Evolutionary conservation across 2,797 vertebrate genomes (phyloP).

Genomic region (Bovichtus variegatus): DNA sequence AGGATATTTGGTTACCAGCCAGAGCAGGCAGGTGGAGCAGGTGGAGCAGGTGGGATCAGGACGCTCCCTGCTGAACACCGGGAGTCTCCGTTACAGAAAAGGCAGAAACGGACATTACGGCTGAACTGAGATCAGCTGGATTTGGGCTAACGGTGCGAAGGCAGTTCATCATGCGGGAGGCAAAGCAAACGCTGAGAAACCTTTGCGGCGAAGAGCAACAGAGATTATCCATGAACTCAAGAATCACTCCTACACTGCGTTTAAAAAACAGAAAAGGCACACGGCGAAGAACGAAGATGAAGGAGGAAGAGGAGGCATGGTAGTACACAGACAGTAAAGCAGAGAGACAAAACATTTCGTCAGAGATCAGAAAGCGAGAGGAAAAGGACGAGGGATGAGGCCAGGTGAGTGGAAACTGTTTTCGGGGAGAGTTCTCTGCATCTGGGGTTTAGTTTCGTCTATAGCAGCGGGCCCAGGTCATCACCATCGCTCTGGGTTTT

Average conservation of each 20-base stretch:
- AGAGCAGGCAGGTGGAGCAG: not conserved
- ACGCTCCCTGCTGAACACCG: not conserved
- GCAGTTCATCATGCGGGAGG: slow-evolving; percentile 60
- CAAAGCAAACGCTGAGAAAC: slow-evolving; percentile 24
- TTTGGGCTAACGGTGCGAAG: slow-evolving; percentile 50
- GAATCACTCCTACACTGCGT: slow-evolving; percentile 33
- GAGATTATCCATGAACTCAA: not conserved
- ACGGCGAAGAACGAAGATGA: slow-evolving; percentile 47
- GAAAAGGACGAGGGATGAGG: slow-evolving; percentile 6
- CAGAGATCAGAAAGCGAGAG: not conserved
- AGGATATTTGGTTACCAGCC: slow-evolving; percentile 25
- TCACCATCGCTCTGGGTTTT: slow-evolving; percentile 66
- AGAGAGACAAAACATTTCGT: slow-evolving; percentile 29
- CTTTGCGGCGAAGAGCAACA: not conserved
- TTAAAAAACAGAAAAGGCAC: slow-evolving; percentile 76
- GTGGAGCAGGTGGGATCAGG: slow-evolving; percentile 34
- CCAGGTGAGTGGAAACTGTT: slow-evolving; percentile 17
- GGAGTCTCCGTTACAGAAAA: slow-evolving; percentile 43
- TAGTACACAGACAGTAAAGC: slow-evolving; percentile 5
- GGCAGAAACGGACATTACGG: slow-evolving; percentile 54
- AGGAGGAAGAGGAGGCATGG: slow-evolving; percentile 4
- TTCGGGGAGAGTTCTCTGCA: slow-evolving; percentile 38
- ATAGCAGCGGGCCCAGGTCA: slow-evolving; percentile 77
- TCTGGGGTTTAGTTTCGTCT: slow-evolving; percentile 38
- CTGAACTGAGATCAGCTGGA: slow-evolving; percentile 67